Conservation (phyloP, 2,797 vertebrate species). For the Prunella strophiata region DNA sequence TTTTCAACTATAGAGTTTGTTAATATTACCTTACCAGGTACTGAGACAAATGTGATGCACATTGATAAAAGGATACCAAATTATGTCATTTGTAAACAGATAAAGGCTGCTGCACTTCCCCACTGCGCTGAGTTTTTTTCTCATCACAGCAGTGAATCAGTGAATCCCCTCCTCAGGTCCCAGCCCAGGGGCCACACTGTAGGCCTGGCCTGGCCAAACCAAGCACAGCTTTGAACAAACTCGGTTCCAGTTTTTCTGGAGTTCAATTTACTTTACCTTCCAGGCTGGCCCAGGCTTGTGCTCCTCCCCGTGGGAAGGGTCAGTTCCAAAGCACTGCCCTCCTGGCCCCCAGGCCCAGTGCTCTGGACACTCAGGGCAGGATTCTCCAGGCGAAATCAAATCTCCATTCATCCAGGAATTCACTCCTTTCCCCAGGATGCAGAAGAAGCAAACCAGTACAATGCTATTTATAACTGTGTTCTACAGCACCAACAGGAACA, state of each 20-base stretch:
- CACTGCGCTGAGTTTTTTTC: background rate
- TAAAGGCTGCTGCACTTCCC: background rate
- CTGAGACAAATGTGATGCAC: background rate
- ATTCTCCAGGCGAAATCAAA: background rate
- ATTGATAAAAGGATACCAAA: background rate
- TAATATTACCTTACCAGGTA: background rate
- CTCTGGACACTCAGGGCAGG: background rate
- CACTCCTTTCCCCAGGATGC: background rate
- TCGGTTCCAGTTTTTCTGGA: background rate
- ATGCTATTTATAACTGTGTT: background rate
- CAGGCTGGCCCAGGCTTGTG: background rate
- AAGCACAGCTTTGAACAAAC: background rate
- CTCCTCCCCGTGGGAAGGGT: background rate
- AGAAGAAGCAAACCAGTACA: background rate
- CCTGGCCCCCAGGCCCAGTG: background rate
- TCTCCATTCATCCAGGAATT: background rate
- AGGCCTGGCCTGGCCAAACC: background rate
- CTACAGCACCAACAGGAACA: background rate
- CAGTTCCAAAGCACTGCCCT: background rate
- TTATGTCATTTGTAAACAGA: background rate
- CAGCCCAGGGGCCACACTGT: background rate
- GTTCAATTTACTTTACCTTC: background rate
- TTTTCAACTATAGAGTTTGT: background rate
- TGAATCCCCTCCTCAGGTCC: background rate
- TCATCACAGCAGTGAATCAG: background rate